Conservation (phyloP, 2,888 invertebrate species). For the Pammene aurita region DNA sequence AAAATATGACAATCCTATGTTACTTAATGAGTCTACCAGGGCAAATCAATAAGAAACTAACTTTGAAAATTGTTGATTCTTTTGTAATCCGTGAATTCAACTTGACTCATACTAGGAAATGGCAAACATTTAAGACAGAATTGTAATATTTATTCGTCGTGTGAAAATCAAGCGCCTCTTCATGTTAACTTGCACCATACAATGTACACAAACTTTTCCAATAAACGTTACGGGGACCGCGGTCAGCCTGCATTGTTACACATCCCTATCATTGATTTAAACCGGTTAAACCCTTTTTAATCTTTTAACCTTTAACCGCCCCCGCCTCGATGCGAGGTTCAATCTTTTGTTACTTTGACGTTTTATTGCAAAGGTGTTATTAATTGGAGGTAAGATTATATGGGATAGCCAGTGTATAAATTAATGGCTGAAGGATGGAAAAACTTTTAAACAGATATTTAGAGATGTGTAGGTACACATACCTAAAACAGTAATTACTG, state of each 20-base stretch:
- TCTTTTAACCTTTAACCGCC: conserved; percentile 56
- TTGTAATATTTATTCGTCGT: not conserved
- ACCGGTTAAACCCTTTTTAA: conserved; percentile 60
- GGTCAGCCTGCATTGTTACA: conserved; percentile 69
- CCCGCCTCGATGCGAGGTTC: conserved; percentile 19
- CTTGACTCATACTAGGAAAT: too few species aligned
- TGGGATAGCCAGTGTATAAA: conserved; percentile 8
- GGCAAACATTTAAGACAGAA: not conserved
- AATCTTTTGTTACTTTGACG: conserved; percentile 33
- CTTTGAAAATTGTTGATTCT: too few species aligned
- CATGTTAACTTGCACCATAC: conserved; percentile 47
- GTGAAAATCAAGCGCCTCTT: not conserved
- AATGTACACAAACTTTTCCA: conserved; percentile 71
- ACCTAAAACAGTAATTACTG: not conserved
- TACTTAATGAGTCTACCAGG: too few species aligned
- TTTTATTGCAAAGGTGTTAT: conserved; percentile 36
- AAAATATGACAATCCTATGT: too few species aligned
- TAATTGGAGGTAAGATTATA: conserved; percentile 28
- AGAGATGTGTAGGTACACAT: not conserved
- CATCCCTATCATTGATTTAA: conserved; percentile 64
- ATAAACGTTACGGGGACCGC: conserved; percentile 72
- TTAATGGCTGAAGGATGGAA: conserved; percentile 13
- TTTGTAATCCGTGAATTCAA: too few species aligned
- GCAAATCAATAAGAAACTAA: too few species aligned
- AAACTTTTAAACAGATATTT: conserved; percentile 1